Evolutionary conservation across 2,888 invertebrate genomes (phyloP).

Genomic region (Carpatolechia fugitivella): DNA sequence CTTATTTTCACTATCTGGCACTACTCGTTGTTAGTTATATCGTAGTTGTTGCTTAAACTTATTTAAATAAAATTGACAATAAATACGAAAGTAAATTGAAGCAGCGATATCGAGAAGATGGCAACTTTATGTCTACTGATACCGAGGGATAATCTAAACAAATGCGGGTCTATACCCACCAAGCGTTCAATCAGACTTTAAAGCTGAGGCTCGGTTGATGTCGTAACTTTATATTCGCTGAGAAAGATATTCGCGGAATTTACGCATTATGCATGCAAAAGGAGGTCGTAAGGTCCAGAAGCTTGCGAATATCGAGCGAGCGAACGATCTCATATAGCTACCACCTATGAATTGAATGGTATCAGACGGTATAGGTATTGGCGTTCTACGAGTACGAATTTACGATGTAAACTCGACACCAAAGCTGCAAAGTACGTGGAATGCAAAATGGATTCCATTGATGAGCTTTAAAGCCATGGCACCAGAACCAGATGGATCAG

Average conservation of each 20-base stretch:
- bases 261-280: conserved; percentile 61
- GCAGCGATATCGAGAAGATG: conserved; percentile 10
- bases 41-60: no score
- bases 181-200: conserved; percentile 56
- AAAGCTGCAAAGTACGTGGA: background rate
- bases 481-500: background rate
- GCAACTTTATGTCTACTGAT: conserved; percentile 30
- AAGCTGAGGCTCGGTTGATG: conserved; percentile 41
- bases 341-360: conserved; percentile 8
- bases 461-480: background rate
- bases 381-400: conserved; percentile 2
- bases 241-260: conserved; percentile 50
- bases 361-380: background rate
- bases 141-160: conserved; percentile 53
- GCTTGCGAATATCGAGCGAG: conserved; percentile 14
- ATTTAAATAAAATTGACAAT: no score
- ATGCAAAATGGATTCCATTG: background rate
- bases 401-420: background rate
- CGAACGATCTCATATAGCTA: background rate
- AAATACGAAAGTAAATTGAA: background rate
- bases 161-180: conserved; percentile 49
- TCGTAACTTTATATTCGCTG: conserved; percentile 63
- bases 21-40: no score
- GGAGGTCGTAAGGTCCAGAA: conserved; percentile 52
- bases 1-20: no score